Conservation (phyloP, 2,797 vertebrate genomes). For the Typhlichthys eigenmanni region DNA sequence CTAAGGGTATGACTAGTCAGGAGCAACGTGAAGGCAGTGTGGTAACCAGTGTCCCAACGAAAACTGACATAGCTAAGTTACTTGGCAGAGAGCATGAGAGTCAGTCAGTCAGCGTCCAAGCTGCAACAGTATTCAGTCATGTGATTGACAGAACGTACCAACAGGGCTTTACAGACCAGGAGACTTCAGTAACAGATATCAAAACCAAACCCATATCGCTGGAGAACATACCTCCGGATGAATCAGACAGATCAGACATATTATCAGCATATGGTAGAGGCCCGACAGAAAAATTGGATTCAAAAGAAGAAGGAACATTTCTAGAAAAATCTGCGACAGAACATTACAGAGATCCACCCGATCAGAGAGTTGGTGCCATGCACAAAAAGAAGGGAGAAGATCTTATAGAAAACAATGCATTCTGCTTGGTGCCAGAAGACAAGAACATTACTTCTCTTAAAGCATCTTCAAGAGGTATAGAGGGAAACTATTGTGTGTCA, state of each 20-base stretch:
- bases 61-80: background rate
- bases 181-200: conserved; percentile 60
- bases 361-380: conserved; percentile 8
- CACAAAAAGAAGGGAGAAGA: conserved; percentile 20
- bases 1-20: background rate
- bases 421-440: conserved; percentile 40
- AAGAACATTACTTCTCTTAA: conserved; percentile 23
- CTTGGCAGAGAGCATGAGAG: background rate
- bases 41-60: background rate
- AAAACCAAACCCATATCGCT: conserved; percentile 1
- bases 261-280: background rate
- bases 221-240: background rate
- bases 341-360: background rate
- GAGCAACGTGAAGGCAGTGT: no score
- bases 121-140: background rate
- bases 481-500: conserved; percentile 36
- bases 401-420: conserved; percentile 19
- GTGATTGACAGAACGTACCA: background rate
- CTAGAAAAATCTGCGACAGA: conserved; percentile 5
- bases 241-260: conserved; percentile 7
- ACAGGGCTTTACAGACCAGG: background rate
- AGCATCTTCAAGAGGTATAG: conserved; percentile 60
- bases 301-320: conserved; percentile 4
- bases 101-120: background rate
- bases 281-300: background rate